These are phyloP conservation scores for Larimichthys polyactis DNA, from an alignment of 2,113 vertebrate genomes.

Conservation along the genomic window DNA sequence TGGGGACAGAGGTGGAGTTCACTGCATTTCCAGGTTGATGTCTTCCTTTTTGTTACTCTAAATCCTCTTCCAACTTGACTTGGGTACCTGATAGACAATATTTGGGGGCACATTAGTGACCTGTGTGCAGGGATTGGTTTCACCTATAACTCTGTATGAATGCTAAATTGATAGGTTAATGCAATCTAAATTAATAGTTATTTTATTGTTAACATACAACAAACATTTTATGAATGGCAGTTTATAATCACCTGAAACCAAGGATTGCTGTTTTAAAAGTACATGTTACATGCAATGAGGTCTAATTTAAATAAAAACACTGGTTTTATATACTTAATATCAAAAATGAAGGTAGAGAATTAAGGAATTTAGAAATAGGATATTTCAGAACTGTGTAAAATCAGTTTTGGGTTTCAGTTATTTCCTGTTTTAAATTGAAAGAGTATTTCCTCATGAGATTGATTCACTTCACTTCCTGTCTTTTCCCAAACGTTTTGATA, in stretches of 20 bases:
- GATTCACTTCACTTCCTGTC: too few species aligned
- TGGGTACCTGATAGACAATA: neutral
- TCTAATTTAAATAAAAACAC: neutral
- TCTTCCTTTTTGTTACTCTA: neutral
- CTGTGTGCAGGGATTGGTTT: neutral
- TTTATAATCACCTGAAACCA: too few species aligned
- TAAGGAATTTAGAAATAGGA: neutral
- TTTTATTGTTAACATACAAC: too few species aligned
- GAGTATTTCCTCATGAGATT: too few species aligned
- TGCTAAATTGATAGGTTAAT: too few species aligned
- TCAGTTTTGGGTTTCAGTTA: too few species aligned
- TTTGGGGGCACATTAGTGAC: neutral
- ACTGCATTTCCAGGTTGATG: neutral
- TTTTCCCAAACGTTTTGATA: too few species aligned
- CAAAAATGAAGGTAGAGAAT: neutral
- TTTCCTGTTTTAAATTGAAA: too few species aligned
- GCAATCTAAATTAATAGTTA: too few species aligned
- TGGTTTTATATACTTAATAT: neutral
- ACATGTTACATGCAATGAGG: neutral
- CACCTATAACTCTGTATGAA: too few species aligned
- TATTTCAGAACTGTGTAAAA: neutral
- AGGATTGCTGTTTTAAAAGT: neutral
- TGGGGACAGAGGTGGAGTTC: neutral
- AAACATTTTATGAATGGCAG: too few species aligned
- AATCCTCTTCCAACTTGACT: neutral